phyloP scores from a whole-genome alignment of 1,140 invertebrate species.

The Cydia amplana region DNA sequence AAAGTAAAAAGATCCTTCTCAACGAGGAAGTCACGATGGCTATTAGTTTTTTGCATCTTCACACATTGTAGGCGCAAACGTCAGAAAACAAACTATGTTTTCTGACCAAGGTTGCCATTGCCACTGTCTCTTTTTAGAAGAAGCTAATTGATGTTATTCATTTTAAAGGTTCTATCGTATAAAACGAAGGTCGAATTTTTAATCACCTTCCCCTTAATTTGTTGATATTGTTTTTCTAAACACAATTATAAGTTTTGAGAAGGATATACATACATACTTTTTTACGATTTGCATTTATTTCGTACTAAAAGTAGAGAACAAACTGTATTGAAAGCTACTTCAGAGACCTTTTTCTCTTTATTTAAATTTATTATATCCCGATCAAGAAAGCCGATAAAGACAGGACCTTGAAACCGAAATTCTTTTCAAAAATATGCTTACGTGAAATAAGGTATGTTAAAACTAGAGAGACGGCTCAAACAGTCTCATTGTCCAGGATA shows the following conservation, averaged over 20 bases:
- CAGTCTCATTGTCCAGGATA: slow-evolving; percentile 52
- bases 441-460: slow-evolving; percentile 54
- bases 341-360: not conserved
- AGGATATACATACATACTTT: too few relatives aligned
- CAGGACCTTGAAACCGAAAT: not conserved
- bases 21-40: slow-evolving; percentile 45
- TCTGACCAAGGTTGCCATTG: not conserved
- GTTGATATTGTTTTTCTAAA: too few relatives aligned
- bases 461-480: slow-evolving; percentile 49
- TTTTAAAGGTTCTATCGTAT: not conserved
- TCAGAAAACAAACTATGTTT: not conserved
- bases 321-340: not conserved
- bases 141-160: slow-evolving; percentile 4
- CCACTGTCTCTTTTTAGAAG: slow-evolving; percentile 4
- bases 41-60: slow-evolving; percentile 38
- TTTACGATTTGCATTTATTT: too few relatives aligned
- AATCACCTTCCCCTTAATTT: not conserved
- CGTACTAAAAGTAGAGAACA: too few relatives aligned
- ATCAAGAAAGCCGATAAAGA: not conserved
- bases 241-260: too few relatives aligned
- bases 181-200: slow-evolving; percentile 18
- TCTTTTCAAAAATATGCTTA: slow-evolving; percentile 41
- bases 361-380: not conserved
- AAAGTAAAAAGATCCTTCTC: slow-evolving; percentile 31
- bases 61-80: not conserved